Percentiles rank a stretch among this genome's conserved stretches.
Conservation (phyloP, 2,797 vertebrate species). For the Lepus oiostolus region DNA sequence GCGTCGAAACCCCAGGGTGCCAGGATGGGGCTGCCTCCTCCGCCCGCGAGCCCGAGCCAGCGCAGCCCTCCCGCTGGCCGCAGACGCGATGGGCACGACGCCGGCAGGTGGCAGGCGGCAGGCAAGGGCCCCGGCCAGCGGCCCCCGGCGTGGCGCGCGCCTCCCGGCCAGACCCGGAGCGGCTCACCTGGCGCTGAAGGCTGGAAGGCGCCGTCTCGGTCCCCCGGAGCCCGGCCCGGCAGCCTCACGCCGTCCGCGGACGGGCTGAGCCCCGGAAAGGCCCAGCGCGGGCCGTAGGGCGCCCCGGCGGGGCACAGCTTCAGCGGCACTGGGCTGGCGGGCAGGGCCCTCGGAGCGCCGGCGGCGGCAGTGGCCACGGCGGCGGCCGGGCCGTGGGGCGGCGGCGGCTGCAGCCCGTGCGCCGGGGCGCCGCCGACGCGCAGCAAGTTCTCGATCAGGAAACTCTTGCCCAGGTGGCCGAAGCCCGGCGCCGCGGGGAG, state of each 20-base stretch:
- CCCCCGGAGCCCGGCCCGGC: conserved; percentile 59
- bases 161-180: neutral
- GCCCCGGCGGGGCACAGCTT: conserved; percentile 85
- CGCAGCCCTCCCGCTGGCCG: too few relatives aligned
- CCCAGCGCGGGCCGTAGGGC: conserved; percentile 89
- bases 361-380: neutral
- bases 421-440: conserved; percentile 85
- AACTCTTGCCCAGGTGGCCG: conserved; percentile 95
- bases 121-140: neutral
- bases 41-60: neutral
- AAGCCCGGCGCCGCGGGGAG: conserved; percentile 90
- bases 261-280: conserved; percentile 87
- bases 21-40: neutral
- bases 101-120: too few relatives aligned
- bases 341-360: conserved; percentile 73
- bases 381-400: conserved; percentile 84
- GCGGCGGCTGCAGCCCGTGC: conserved; percentile 83
- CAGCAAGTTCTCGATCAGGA: conserved; percentile 96
- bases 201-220: conserved; percentile 73
- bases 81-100: too few relatives aligned
- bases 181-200: conserved; percentile 88
- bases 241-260: conserved; percentile 75
- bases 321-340: conserved; percentile 83
- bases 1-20: neutral
- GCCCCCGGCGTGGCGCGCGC: neutral